phyloP scores from a whole-genome alignment of 2,113 vertebrate species.

The Poicephalus gulielmi region DNA sequence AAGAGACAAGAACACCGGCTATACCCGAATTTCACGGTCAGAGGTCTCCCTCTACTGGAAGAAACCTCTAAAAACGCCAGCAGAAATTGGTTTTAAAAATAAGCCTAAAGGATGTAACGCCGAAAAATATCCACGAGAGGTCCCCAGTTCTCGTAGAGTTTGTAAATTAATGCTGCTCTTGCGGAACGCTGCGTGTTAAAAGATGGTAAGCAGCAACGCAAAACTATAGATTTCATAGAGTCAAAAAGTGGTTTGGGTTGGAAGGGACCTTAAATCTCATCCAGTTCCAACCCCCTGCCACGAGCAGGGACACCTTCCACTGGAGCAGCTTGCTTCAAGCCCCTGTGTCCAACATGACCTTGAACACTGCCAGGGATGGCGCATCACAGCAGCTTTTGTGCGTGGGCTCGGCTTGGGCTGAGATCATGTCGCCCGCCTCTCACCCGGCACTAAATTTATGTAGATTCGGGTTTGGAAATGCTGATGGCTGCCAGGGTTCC shows the following conservation, averaged over 20 bases:
- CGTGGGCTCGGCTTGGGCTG: not conserved
- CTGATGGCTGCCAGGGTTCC: not conserved
- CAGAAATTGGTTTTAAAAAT: not conserved
- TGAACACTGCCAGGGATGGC: too few species aligned
- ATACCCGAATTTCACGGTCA: slow-evolving; percentile 43
- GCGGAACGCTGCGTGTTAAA: not conserved
- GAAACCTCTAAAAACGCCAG: not conserved
- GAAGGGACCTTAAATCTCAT: not conserved
- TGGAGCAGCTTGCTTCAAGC: not conserved
- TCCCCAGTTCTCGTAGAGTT: not conserved
- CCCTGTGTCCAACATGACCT: too few species aligned
- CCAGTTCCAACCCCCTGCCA: not conserved
- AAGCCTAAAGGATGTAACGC: not conserved
- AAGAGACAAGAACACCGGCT: slow-evolving; percentile 44
- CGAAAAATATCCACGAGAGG: not conserved
- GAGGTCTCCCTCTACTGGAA: slow-evolving; percentile 77
- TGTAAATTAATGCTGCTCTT: not conserved
- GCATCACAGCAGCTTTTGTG: not conserved
- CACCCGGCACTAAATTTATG: not conserved
- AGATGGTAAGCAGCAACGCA: not conserved
- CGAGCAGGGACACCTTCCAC: not conserved
- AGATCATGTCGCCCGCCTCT: not conserved
- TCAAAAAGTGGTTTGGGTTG: not conserved
- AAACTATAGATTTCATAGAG: not conserved
- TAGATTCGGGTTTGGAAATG: not conserved